phyloP scores from a whole-genome alignment of 2,888 invertebrate genomes.

The Metacarcinus magister region DNA sequence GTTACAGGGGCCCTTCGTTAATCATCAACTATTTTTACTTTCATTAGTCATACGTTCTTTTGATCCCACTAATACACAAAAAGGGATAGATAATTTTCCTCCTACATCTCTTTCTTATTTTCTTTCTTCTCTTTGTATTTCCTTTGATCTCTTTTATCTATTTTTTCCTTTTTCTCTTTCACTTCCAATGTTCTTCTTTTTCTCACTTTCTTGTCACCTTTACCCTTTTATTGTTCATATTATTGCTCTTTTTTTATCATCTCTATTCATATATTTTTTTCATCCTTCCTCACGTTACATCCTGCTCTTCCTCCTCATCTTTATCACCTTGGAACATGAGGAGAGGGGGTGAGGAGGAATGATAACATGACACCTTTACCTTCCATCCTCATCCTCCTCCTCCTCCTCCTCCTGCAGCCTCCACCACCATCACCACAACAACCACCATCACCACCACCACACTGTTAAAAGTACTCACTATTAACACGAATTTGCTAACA shows the following conservation, averaged over 20 bases:
- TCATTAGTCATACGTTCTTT: neutral
- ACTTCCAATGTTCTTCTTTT: neutral
- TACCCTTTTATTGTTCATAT: neutral
- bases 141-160: neutral
- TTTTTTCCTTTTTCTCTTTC: neutral
- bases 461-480: neutral
- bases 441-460: neutral
- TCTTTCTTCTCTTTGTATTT: neutral
- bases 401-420: neutral
- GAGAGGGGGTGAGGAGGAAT: neutral
- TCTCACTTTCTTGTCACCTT: too few species aligned
- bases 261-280: neutral
- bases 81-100: neutral
- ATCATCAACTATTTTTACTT: neutral
- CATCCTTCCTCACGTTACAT: neutral
- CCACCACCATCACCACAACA: neutral
- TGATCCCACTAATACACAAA: neutral
- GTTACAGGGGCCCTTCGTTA: too few species aligned
- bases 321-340: neutral
- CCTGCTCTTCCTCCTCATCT: neutral
- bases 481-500: neutral
- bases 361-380: neutral
- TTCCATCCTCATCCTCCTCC: too few species aligned
- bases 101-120: neutral
- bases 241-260: neutral